Conservation (phyloP, 2,888 invertebrate species). For the Helobdella robusta region DNA sequence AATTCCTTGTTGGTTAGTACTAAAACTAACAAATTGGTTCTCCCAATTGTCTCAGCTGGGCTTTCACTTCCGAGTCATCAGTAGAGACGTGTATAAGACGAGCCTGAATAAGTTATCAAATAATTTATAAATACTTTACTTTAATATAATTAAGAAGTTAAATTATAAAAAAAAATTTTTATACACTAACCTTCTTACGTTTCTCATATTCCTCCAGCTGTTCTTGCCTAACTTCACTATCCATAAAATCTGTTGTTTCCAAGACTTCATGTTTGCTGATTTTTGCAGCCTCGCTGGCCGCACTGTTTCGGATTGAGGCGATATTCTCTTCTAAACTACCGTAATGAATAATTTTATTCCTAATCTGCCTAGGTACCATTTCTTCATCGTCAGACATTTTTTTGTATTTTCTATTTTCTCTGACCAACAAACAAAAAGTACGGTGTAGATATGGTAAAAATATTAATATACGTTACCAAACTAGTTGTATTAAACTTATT, state of each 20-base stretch:
- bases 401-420: too few species aligned
- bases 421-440: too few species aligned
- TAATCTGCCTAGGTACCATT: constrained; percentile 62
- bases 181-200: constrained; percentile 62
- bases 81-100: constrained; percentile 93
- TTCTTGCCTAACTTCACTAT: constrained; percentile 70
- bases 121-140: not conserved
- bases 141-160: not conserved
- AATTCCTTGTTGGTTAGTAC: too few species aligned
- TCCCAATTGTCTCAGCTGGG: constrained; percentile 77
- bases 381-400: constrained; percentile 61
- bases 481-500: too few species aligned
- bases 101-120: constrained; percentile 47
- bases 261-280: constrained; percentile 49
- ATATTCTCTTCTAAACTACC: constrained; percentile 74
- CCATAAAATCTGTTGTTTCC: constrained; percentile 59
- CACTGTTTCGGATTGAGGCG: constrained; percentile 59
- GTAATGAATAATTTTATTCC: constrained; percentile 71
- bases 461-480: too few species aligned
- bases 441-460: too few species aligned
- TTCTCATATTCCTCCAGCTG: constrained; percentile 90
- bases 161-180: not conserved
- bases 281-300: constrained; percentile 52
- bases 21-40: constrained; percentile 73
- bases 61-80: constrained; percentile 89